A percentile compares a stretch with the other conserved stretches of the same genome.
Evolutionary conservation across 2,888 invertebrate species (phyloP).

Genomic region (Bombylius major): DNA sequence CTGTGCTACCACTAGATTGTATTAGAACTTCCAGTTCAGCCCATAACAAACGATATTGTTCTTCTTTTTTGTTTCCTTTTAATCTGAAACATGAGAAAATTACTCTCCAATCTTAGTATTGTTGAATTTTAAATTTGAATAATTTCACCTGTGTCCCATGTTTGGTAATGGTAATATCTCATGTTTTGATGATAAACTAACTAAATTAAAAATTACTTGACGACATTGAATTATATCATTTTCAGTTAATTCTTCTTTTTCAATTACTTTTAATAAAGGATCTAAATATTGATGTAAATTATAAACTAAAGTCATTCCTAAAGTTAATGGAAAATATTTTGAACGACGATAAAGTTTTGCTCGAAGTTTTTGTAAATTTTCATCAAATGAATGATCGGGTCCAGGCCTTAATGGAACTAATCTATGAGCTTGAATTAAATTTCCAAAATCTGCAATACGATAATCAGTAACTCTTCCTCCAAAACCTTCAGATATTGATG

Average conservation of each 20-base stretch:
- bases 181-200: constrained; percentile 70
- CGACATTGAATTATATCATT: constrained; percentile 79
- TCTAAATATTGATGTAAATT: constrained; percentile 69
- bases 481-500: constrained; percentile 86
- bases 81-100: constrained; percentile 17
- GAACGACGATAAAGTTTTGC: constrained; percentile 63
- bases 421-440: constrained; percentile 72
- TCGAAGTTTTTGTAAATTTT: constrained; percentile 47
- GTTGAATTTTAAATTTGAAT: not conserved
- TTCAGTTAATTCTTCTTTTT: constrained; percentile 71
- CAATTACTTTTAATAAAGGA: constrained; percentile 64
- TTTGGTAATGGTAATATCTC: constrained; percentile 64
- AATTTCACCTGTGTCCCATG: constrained; percentile 47
- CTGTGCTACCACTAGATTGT: constrained; percentile 62
- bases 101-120: not conserved
- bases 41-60: constrained; percentile 86
- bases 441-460: constrained; percentile 70
- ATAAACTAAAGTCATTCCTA: constrained; percentile 77
- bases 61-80: constrained; percentile 54
- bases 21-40: constrained; percentile 75
- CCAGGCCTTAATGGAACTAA: constrained; percentile 56
- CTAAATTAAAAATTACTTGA: constrained; percentile 67
- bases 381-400: constrained; percentile 22
- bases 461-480: constrained; percentile 93
- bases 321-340: constrained; percentile 79